Evolutionary conservation across 1,140 invertebrate species (phyloP), one percentile per base, ranked within the genome.

Genomic region (Sogatella furcifera): DNA sequence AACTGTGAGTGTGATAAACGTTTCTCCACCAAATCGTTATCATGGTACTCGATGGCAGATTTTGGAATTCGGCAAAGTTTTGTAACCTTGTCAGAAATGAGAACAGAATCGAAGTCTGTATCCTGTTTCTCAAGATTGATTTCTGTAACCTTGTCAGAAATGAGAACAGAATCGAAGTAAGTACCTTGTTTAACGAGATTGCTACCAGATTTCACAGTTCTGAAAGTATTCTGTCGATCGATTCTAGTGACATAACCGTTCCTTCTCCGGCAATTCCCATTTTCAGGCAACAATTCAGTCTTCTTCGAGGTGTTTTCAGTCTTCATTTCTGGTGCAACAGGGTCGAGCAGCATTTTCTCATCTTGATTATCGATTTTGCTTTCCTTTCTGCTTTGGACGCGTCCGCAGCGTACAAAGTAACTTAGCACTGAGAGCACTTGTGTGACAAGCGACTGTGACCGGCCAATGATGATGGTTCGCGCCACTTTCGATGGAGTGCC

Each of bases 351-450:
- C 8, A 31, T 42, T 24, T 55, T 24, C 15, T 55, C 53, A 44
- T 31, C 43, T 14, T 8, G 1, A 9, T 17, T 14, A 5, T 21
- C 41, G 41, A 54, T 28, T 24, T 19, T 21, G 4, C 52, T 38
- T 10, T 19, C 21, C 1, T 49, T 34, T 44, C 53, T 49, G 53
- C 72, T 77, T 60, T 78, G 76, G 31, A 90, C 80, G 63, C 87
- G 82, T 67, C 81, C 82, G 72, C 86, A 90, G 21, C 88, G 77
- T 54, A 95, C 84, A 68, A 95, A 92, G 69, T 94, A 95, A 0
- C 88, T 89, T 3, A 94, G 72, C 52, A 86, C 82, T 41, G 76
- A 78, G 0, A 89, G 69, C 1, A 88, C 76, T 68, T 80, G 82
- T 62, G 82, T 80, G 11, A 89, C 79, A 78, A 73, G 62, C 87